Conservation (phyloP, 2,888 invertebrate genomes). For the Tipula unca region DNA sequence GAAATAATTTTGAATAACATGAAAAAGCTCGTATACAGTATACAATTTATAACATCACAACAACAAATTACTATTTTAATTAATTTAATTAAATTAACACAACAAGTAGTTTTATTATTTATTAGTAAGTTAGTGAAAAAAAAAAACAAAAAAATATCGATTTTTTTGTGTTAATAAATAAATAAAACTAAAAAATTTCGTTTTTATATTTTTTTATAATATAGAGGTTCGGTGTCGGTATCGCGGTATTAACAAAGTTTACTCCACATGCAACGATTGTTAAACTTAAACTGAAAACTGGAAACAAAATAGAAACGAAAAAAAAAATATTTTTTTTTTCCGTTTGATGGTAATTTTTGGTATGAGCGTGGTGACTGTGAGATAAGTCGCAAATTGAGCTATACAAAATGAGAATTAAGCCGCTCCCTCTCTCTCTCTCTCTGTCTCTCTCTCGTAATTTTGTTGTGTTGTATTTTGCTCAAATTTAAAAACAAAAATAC, state of each 20-base stretch:
- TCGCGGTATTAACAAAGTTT: neutral
- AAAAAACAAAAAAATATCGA: too few species aligned
- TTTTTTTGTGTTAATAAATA: neutral
- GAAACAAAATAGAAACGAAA: neutral
- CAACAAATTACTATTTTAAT: neutral
- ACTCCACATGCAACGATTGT: slow-evolving; percentile 14
- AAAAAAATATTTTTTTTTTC: neutral
- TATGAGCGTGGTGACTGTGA: neutral
- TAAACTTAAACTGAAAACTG: neutral
- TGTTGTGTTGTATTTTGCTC: neutral
- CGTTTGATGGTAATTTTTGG: neutral
- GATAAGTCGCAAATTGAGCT: neutral
- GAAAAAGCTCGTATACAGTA: neutral
- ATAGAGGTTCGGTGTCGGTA: neutral
- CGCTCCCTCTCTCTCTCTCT: neutral
- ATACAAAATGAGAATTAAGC: neutral
- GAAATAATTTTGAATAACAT: neutral
- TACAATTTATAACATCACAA: neutral
- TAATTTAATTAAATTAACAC: neutral
- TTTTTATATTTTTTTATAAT: neutral
- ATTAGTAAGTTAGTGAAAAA: neutral
- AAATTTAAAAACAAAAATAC: neutral
- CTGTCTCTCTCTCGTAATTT: too few species aligned
- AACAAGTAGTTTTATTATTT: neutral
- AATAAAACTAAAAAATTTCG: neutral